Percentiles rank a stretch among this genome's conserved stretches.
Evolutionary conservation across 2,888 invertebrate species (phyloP).

Genomic region (Parthenolecanium corni): DNA sequence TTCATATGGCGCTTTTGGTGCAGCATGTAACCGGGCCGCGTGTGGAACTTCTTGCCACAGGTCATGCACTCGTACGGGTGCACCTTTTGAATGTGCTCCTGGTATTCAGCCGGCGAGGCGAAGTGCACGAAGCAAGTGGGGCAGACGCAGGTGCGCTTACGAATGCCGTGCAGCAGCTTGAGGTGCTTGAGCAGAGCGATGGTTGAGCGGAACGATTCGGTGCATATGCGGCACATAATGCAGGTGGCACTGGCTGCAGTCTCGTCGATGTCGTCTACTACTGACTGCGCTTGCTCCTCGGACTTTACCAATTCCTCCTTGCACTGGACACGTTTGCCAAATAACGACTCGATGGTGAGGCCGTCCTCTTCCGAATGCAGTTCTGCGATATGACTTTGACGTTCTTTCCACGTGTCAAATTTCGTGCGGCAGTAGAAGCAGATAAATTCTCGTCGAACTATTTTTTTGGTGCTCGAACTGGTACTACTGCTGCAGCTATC

Average conservation of each 20-base stretch:
- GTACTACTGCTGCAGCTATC: not conserved
- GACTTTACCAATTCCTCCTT: not conserved
- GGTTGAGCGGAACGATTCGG: not conserved
- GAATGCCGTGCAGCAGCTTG: constrained; percentile 33
- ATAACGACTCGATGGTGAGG: constrained; percentile 20
- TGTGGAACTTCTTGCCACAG: constrained; percentile 66
- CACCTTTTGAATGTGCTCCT: constrained; percentile 55
- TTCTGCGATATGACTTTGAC: constrained; percentile 25
- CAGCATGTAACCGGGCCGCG: constrained; percentile 51
- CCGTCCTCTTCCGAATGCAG: constrained; percentile 30
- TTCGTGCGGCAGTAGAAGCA: constrained; percentile 30
- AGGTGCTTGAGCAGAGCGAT: constrained; percentile 15
- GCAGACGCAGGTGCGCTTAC: constrained; percentile 40
- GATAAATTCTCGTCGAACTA: constrained; percentile 13
- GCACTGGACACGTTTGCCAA: constrained; percentile 5
- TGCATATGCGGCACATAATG: constrained; percentile 14
- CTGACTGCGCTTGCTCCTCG: not conserved
- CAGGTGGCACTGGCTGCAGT: not conserved
- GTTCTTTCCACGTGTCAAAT: constrained; percentile 22
- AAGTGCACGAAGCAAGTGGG: constrained; percentile 56
- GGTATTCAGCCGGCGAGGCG: constrained; percentile 53
- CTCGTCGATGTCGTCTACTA: not conserved
- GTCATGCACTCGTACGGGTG: constrained; percentile 73
- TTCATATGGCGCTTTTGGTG: constrained; percentile 71
- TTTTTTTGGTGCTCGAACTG: not conserved